Evolutionary conservation across 2,113 vertebrate species (phyloP).

Genomic region (Acrocephalus kingi): DNA sequence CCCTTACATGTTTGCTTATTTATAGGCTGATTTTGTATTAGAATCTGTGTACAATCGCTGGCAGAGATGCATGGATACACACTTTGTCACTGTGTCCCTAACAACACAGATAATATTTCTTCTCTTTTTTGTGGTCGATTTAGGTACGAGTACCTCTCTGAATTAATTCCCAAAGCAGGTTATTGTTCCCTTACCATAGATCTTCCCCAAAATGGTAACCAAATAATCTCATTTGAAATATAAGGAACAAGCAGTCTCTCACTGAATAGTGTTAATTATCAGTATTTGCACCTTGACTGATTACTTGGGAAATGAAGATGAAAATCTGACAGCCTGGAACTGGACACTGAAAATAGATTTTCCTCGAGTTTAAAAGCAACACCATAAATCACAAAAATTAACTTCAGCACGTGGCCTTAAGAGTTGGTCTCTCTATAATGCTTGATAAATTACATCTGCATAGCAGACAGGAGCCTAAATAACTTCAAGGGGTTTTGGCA

Average conservation of each 20-base stretch:
- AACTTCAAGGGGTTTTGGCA: not conserved
- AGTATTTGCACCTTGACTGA: constrained; percentile 59
- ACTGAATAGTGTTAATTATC: constrained; percentile 40
- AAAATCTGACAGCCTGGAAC: constrained; percentile 51
- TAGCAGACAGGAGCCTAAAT: not conserved
- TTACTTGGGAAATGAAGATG: constrained; percentile 49
- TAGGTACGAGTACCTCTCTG: constrained; percentile 34
- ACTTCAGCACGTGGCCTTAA: not conserved
- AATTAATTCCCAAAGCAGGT: constrained; percentile 53
- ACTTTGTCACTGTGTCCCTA: not conserved
- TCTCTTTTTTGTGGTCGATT: not conserved
- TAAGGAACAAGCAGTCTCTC: not conserved
- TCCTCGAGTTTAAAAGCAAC: constrained; percentile 59
- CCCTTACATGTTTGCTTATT: not conserved
- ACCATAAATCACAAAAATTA: constrained; percentile 58
- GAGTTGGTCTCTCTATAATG: not conserved
- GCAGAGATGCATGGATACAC: not conserved
- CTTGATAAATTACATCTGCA: not conserved
- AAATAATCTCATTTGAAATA: not conserved
- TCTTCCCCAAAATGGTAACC: constrained; percentile 22
- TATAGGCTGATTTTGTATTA: not conserved
- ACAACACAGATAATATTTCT: not conserved
- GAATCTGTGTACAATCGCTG: rapidly evolving
- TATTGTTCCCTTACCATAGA: constrained; percentile 34
- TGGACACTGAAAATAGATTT: constrained; percentile 59